Conservation (phyloP, 2,888 invertebrate genomes). For the Heteropelma amictum region DNA sequence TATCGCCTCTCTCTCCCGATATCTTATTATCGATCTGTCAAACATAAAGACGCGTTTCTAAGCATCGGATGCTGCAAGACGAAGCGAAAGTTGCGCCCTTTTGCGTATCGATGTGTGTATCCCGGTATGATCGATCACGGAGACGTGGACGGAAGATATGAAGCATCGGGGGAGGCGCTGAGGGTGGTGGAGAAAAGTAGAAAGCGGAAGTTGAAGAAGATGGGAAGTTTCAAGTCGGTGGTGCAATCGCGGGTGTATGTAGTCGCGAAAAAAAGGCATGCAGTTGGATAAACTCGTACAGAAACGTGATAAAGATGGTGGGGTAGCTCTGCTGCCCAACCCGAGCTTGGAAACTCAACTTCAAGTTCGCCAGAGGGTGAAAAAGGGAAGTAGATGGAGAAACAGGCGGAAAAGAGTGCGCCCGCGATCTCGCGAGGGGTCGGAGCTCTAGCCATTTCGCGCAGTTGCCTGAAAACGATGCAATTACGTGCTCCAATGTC, state of each 20-base stretch:
- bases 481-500: conserved; percentile 73
- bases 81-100: no score
- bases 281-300: conserved; percentile 6
- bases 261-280: neutral
- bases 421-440: conserved; percentile 41
- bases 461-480: conserved; percentile 69
- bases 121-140: neutral
- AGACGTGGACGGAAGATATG: neutral
- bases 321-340: neutral
- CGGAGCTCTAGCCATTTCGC: conserved; percentile 56
- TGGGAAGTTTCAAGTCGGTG: conserved; percentile 28
- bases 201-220: neutral
- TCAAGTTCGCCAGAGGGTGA: conserved; percentile 23
- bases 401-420: conserved; percentile 5
- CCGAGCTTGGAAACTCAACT: conserved; percentile 41
- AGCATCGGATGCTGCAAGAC: neutral
- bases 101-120: no score
- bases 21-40: no score
- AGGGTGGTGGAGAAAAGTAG: neutral
- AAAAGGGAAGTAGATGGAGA: conserved; percentile 16
- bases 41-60: no score
- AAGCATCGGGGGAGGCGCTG: neutral
- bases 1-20: no score
- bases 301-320: conserved; percentile 21
- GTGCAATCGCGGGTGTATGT: conserved; percentile 42